phyloP scores from a whole-genome alignment of 2,888 invertebrate species.

The Ceratothoa steindachneri region DNA sequence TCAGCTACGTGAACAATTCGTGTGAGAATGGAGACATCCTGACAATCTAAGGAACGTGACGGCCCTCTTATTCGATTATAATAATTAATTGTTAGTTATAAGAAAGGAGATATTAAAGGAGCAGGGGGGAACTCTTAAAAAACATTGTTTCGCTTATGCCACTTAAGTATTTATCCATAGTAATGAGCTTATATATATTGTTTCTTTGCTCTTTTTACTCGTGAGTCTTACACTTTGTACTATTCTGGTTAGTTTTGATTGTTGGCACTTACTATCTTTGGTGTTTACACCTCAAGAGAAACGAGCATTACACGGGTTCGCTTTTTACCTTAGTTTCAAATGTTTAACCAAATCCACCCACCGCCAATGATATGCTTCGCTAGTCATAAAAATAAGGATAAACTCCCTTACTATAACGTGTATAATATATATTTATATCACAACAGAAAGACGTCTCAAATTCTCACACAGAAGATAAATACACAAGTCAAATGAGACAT shows the following conservation, averaged over 20 bases:
- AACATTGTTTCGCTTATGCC: not conserved
- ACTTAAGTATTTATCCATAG: not conserved
- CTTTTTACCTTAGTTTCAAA: not conserved
- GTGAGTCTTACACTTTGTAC: constrained; percentile 9
- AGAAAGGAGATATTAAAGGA: not conserved
- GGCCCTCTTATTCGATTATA: not conserved
- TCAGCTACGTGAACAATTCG: constrained; percentile 7
- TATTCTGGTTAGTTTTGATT: constrained; percentile 20
- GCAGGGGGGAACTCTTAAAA: not conserved
- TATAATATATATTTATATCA: constrained; percentile 13
- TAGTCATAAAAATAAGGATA: not conserved
- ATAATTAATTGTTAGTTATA: not conserved
- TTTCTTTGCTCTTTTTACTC: not conserved
- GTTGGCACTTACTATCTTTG: constrained; percentile 20
- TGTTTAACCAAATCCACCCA: not conserved
- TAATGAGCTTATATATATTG: not conserved
- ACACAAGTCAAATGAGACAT: not conserved
- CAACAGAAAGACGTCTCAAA: constrained; percentile 14
- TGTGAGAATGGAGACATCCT: not conserved
- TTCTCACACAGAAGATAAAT: constrained; percentile 5
- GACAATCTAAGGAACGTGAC: not conserved
- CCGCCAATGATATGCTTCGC: not conserved
- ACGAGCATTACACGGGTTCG: not conserved
- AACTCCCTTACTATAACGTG: not conserved
- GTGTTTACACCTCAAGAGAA: not conserved